phyloP scores from a whole-genome alignment of 2,797 vertebrate species.

The Lateolabrax maculatus region DNA sequence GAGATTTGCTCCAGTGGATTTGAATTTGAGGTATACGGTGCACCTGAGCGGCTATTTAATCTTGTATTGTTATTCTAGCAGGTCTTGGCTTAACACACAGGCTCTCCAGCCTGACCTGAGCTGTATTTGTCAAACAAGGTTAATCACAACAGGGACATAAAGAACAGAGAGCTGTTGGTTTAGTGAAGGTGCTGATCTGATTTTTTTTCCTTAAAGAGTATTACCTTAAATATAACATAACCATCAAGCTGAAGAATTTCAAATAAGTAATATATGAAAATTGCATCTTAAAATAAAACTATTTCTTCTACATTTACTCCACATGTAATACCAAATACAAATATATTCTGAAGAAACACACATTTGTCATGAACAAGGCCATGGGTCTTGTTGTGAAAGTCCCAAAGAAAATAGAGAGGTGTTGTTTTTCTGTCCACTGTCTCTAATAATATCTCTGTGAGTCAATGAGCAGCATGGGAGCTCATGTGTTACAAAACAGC shows the following conservation, averaged over 20 bases:
- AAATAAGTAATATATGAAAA: background rate
- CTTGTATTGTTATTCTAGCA: slow-evolving; percentile 76
- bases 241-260: background rate
- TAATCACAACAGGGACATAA: slow-evolving; percentile 71
- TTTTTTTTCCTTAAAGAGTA: background rate
- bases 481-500: slow-evolving; percentile 53
- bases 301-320: background rate
- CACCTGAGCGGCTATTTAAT: slow-evolving; percentile 80
- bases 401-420: slow-evolving; percentile 51
- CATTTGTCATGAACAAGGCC: slow-evolving; percentile 40
- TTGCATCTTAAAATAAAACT: background rate
- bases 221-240: background rate
- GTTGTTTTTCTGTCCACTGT: slow-evolving; percentile 62
- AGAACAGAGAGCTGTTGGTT: slow-evolving; percentile 70
- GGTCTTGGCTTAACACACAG: slow-evolving; percentile 69
- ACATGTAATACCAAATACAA: slow-evolving; percentile 21
- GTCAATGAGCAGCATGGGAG: slow-evolving; percentile 68
- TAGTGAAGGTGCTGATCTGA: slow-evolving; percentile 63
- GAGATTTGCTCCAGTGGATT: slow-evolving; percentile 78
- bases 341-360: slow-evolving; percentile 35
- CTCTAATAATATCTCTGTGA: slow-evolving; percentile 70
- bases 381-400: slow-evolving; percentile 44
- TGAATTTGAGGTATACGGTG: slow-evolving; percentile 72
- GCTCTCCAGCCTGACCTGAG: slow-evolving; percentile 73
- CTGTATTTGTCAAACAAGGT: slow-evolving; percentile 80